These are phyloP conservation scores for Stenchaetothrips biformis DNA, from an alignment of 2,888 invertebrate species.

Conservation along the genomic window DNA sequence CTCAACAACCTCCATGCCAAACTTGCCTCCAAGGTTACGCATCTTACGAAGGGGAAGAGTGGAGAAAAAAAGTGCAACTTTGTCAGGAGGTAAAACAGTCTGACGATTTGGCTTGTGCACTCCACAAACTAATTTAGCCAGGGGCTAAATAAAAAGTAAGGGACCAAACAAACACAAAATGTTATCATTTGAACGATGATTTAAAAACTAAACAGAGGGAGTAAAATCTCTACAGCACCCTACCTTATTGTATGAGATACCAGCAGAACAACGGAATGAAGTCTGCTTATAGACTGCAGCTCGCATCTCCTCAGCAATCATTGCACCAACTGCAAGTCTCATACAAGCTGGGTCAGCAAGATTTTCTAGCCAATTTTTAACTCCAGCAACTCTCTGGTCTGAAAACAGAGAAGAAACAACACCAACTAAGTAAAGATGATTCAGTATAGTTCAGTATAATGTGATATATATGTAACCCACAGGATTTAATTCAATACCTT, in stretches of 20 bases:
- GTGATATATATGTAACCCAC: conserved; percentile 45
- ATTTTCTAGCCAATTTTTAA: conserved; percentile 48
- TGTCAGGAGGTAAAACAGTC: conserved; percentile 75
- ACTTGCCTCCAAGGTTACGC: conserved; percentile 88
- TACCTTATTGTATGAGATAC: conserved; percentile 91
- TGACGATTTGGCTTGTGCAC: conserved; percentile 89
- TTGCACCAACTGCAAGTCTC: conserved; percentile 72
- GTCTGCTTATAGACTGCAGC: conserved; percentile 75
- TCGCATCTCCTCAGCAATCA: conserved; percentile 82
- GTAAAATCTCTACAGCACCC: conserved; percentile 21
- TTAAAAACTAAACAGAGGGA: not conserved
- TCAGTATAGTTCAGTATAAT: too few relatives aligned
- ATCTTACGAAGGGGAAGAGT: conserved; percentile 74
- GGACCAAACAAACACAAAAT: not conserved
- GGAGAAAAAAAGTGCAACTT: conserved; percentile 59
- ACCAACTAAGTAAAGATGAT: too few relatives aligned
- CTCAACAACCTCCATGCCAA: conserved; percentile 75
- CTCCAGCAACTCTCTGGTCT: conserved; percentile 47
- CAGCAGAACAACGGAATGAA: conserved; percentile 90
- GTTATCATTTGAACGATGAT: conserved; percentile 13
- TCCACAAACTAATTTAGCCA: conserved; percentile 91
- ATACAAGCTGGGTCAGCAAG: conserved; percentile 51
- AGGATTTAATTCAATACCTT: conserved; percentile 42
- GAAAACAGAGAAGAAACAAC: conserved; percentile 32
- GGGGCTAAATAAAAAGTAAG: conserved; percentile 52